These are phyloP conservation scores for Telmatherina bonti DNA, from an alignment of 2,797 vertebrate species.

Conservation along the genomic window DNA sequence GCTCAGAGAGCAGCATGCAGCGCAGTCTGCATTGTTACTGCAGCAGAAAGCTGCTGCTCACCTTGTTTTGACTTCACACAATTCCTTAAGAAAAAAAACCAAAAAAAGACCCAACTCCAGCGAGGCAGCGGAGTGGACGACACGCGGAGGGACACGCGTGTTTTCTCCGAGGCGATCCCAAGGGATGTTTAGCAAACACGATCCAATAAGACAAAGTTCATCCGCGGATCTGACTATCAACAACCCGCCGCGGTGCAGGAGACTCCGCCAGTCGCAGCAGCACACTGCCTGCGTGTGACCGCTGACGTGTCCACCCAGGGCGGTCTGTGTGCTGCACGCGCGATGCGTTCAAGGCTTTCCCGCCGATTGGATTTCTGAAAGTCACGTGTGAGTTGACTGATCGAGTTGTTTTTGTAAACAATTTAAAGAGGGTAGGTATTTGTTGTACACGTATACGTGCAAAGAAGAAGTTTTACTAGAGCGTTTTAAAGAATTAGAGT, in stretches of 20 bases:
- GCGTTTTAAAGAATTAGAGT: background rate
- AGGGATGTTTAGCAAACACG: background rate
- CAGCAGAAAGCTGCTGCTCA: conserved; percentile 15
- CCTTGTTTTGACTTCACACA: conserved; percentile 38
- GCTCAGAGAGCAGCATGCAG: background rate
- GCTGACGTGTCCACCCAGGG: conserved; percentile 39
- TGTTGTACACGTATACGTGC: background rate
- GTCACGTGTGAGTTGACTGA: background rate
- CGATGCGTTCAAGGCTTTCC: conserved; percentile 26
- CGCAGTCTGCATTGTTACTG: conserved; percentile 24
- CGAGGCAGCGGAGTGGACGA: background rate
- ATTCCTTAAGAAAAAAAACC: conserved; percentile 12
- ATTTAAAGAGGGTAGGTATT: background rate
- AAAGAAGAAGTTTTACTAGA: background rate
- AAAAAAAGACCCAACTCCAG: background rate
- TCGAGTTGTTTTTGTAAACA: background rate
- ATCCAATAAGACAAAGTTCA: conserved; percentile 42
- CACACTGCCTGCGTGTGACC: background rate
- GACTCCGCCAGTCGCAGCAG: background rate
- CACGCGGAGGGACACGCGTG: conserved; percentile 37
- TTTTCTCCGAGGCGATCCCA: background rate
- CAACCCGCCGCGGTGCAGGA: conserved; percentile 28
- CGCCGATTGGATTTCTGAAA: background rate
- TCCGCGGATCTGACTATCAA: conserved; percentile 9
- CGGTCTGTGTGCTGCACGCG: conserved; percentile 34